Base-by-base conservation (phyloP, 1,140 invertebrate species). In the Drosophila arizonae region DNA sequence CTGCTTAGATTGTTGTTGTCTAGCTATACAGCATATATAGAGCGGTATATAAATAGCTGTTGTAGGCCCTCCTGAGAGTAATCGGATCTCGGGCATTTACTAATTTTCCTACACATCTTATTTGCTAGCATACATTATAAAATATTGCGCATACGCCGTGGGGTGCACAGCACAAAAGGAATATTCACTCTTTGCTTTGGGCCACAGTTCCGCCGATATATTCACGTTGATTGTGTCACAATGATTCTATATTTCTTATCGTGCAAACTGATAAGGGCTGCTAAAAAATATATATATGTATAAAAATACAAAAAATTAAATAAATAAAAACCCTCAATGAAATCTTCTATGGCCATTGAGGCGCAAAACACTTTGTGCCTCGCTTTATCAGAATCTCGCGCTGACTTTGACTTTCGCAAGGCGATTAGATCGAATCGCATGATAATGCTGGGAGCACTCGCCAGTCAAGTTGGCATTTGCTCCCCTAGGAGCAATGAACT, bases 251-350 rank as follows among this genome's bases (percentile, higher is more conserved):
- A 61, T 48, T 69, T 36, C 76, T 88, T 87, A 87, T 87, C 84
- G 76, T 77, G 51, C 84, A 74, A 88, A 87, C 72, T 88, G 84
- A 87, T 87, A 84, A 88, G 76, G 57, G 17, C 43, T 48, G 60
- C 72, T 39, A 36, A 41, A 24, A 67, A 61, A 43, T 28, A 24
- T 24, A 24, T 24, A 2, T 24, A 0, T 24, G 1, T 2, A 24
- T 1, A 24, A 24, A 24, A 1, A 24, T 24, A 17, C 17, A 17
- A 3, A 24, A 24, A 24, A 24, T 2, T 24, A 1, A 24, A 24
- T 24, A 3, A 24, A 24, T 24, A 24, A 24, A 76, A 84, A 65
- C 43, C 61, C 79, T 86, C 79, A 86, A 86, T 86, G 81, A 86
- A 87, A 63, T 17, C 17, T 17, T 17, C 17, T 17, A 17, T 17